Evolutionary conservation across 2,113 vertebrate genomes (phyloP).

Genomic region (Halichoerus grypus): DNA sequence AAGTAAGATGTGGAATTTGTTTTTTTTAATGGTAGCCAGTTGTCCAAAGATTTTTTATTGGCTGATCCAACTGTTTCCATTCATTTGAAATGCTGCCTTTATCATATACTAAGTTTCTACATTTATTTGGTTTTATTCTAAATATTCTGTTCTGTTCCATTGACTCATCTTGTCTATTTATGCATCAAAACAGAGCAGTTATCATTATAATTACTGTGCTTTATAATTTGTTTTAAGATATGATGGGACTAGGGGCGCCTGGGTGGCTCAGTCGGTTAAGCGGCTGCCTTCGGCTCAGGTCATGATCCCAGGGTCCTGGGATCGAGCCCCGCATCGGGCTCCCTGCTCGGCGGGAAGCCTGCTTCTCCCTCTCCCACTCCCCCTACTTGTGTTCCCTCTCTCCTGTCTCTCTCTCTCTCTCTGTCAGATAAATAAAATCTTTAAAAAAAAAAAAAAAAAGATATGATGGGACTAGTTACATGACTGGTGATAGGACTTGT

Average conservation of each 20-base stretch:
- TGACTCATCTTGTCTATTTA: background rate
- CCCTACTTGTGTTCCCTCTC: too few relatives aligned
- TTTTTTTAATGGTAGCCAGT: background rate
- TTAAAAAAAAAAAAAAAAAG: too few relatives aligned
- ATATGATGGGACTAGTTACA: background rate
- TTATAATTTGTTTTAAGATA: background rate
- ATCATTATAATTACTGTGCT: background rate
- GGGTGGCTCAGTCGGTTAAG: too few relatives aligned
- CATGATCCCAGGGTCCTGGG: too few relatives aligned
- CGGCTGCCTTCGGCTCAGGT: too few relatives aligned
- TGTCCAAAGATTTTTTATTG: background rate
- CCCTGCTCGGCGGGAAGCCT: too few relatives aligned
- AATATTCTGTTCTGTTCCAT: background rate
- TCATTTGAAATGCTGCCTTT: conserved; percentile 15
- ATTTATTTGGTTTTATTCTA: background rate
- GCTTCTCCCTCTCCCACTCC: too few relatives aligned
- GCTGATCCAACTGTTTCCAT: background rate
- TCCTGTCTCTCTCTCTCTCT: too few relatives aligned
- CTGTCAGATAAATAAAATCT: too few relatives aligned
- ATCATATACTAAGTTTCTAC: background rate
- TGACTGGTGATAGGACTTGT: background rate
- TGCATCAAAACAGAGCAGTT: background rate
- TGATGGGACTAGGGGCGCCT: background rate
- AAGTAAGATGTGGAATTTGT: background rate
- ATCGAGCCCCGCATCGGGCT: too few relatives aligned